Evolutionary conservation across 2,888 invertebrate genomes (phyloP), one percentile per base, ranked within the genome.

Genomic region (Lochmaea capreae): DNA sequence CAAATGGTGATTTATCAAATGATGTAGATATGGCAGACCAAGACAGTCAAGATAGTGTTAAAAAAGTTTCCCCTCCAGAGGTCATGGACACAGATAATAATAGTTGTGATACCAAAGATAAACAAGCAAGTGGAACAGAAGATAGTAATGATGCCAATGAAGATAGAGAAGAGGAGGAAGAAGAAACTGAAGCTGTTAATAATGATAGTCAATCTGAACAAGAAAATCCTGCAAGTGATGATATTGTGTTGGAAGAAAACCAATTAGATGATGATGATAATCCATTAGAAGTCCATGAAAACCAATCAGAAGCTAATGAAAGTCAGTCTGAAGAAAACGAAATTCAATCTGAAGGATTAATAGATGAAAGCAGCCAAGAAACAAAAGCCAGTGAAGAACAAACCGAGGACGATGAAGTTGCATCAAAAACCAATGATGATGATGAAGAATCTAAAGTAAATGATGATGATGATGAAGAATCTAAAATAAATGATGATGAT

Each of bases 1-100:
- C 85, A 71, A 87, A 87, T 80, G 87, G 87, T n/a, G 85, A 85
- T 73, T 66, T 84, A 72, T 81, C 80, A 67, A 79, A 79, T 75
- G 84, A 81, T 77, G 78, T 79, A 72, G 83, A 80, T 65, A 81
- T 81, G 80, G 65, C 82, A 67, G 78, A 65, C 72, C 77, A 79
- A 49, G 80, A 80, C 54, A 82, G 81, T 75, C 79, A 81, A 66
- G 79, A 78, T 69, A 79, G 74, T 62, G 73, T 75, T 67, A 80
- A 79, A 68, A 81, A 81, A 74, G 39, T 72, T 18, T 75, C 58
- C 49, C 26, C 74, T 61, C 59, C 74, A 26, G 82, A 82, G 65
- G 62, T 78, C 46, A 82, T 80, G 81, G 85, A 83, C 75, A 81
- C 83, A 49, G 86, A 87, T 79, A 85, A 85, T 43, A 69, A 73